Base-by-base conservation (phyloP, 1,140 invertebrate species). In the Drosophila teissieri region DNA sequence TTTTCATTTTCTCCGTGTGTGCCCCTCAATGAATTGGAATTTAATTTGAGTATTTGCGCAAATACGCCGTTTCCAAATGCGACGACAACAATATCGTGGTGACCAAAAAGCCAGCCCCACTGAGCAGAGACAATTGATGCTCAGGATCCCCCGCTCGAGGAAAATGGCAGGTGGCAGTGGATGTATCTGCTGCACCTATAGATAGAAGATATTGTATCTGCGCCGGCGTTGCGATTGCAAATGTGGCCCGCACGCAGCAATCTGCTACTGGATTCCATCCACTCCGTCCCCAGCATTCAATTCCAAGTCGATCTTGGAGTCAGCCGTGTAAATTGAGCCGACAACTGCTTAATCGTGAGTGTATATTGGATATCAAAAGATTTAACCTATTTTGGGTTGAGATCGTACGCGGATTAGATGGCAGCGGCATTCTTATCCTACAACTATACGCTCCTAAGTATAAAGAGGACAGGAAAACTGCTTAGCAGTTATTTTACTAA, bases 21-120 rank as follows among this genome's bases (percentile, higher is more conserved):
- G 84, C 84, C 80, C 80, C 88, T 77, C 89, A 91, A 91, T 91
- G 89, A 91, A 91, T 91, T 91, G 78, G 78, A 91, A 91, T 91
- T 91, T 91, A 91, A 91, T 91, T 91, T 91, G 82, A 90, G 88
- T 88, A 90, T 90, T 90, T 89, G 69, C 80, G 84, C 80, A 89
- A 89, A 70, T 70, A 37, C 57, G 51, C 53, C 58, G 88, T 78
- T 88, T 84, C 77, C 78, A 75, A 85, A 90, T 76, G 76, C 83
- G 73, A 81, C 83, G 73, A 81, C 78, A 81, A 83, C 83, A 70
- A 82, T 72, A 80, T 89, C 84, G 84, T 89, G 85, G 84, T 54
- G 67, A 44, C 60, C 56, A 61, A 78, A 69, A 78, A 62, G 42
- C 53, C 12, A 22, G 55, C 14, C 22, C 36, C 42, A 7, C 37